Evolutionary conservation across 2,113 vertebrate genomes (phyloP).

Genomic region (Micromys minutus): DNA sequence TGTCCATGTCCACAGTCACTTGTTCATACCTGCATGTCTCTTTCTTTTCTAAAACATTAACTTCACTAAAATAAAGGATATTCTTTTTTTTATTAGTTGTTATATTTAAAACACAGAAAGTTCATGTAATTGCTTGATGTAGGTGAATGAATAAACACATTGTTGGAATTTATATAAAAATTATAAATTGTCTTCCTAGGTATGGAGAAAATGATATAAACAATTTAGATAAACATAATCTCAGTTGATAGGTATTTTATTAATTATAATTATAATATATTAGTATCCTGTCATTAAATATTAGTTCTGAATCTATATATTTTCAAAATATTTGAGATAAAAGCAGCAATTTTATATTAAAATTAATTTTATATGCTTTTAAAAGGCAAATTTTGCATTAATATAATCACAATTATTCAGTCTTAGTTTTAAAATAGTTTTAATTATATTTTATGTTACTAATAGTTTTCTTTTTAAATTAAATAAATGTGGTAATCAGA

Average conservation of each 20-base stretch:
- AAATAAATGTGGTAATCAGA: constrained; percentile 61
- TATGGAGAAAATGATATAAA: not conserved
- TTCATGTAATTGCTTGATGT: not conserved
- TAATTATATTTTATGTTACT: constrained; percentile 66
- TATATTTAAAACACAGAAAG: not conserved
- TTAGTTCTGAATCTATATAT: not conserved
- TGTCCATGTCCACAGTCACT: not conserved
- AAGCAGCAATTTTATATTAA: not conserved
- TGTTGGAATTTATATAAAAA: not conserved
- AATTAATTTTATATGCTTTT: not conserved
- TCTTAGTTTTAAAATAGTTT: constrained; percentile 4
- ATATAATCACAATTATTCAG: constrained; percentile 57
- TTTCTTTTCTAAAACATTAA: not conserved
- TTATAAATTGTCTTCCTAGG: not conserved
- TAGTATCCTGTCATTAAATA: not conserved
- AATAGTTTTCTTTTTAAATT: constrained; percentile 69
- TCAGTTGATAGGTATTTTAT: not conserved
- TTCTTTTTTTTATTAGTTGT: not conserved
- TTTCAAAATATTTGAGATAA: not conserved
- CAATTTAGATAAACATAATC: not conserved
- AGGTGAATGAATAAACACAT: constrained; percentile 26
- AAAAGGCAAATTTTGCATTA: constrained; percentile 42
- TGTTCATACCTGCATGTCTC: not conserved
- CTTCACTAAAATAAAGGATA: not conserved
- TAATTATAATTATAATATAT: not conserved